Base-by-base conservation (phyloP, 2,113 vertebrate species). In the Pogona vitticeps region DNA sequence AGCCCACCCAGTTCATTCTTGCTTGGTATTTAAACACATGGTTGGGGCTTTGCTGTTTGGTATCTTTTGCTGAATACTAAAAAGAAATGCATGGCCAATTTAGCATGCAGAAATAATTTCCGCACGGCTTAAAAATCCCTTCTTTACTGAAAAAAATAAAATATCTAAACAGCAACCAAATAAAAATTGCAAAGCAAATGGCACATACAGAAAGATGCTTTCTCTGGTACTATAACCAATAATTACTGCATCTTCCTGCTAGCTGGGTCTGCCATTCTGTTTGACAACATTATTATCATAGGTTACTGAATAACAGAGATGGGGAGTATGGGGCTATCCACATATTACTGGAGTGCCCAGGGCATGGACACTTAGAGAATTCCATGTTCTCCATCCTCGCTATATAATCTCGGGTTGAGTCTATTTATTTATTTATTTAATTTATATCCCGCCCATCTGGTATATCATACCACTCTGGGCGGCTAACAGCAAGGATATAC, bases 11-110 rank as follows among this genome's bases (percentile, higher is more conserved):
- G 59, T 90, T 91, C 23, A 89, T 85, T 91, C 86, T 86, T 83
- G 84, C 82, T 70, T 84, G 7, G 88, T 90, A 63, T 71, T 91
- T 83, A 91, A 85, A 3, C 68, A 86, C 86, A 83, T 79, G 83
- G 20, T 63, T 89, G 77, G 90, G 87, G 75, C 63, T 75, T 91
- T 91, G 77, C 80, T 90, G 3, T 68, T 89, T 90, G 52, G 0
- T 90, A 86, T 90, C 82, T 89, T 86, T 91, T 93, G 84, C 80
- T 86, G 40, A 46, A 40, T 86, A 46, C 67, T 92, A 83, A 83
- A 92, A 92, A 52, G 31, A 82, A 76, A 84, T 76, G 36, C 71
- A 75, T 65, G 42, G 40, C 76, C 92, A 91, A 91, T 91, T 91
- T 89, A 38, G 71, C 84, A 86, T 71, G 80, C 15, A 36, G 76